Evolutionary conservation across 30 jellyfish, hydroid and myxozoan species (phyloP), one percentile per base, ranked within the genome.

Genomic region (Aurelia aurita): DNA sequence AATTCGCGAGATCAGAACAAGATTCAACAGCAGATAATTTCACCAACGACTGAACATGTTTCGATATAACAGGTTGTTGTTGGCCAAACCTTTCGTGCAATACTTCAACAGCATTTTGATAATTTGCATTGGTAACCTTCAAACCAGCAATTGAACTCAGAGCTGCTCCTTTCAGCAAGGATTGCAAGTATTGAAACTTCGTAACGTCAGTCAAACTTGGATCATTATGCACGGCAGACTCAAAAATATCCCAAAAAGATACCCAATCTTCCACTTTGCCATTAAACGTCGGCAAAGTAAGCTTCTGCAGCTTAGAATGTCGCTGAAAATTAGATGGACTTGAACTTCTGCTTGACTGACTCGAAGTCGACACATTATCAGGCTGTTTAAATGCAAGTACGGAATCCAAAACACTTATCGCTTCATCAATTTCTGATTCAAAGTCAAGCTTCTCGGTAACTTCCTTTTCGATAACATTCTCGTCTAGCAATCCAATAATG

Each of bases 81-180:
- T 75, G 71, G 3, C 82, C 89, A 78, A 26, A 78, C 19, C 85
- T 34, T 31, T 34, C 69, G 15, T 51, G 5, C 60, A 76, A 54
- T n/a, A 78, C 53, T 1, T 78, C 26, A 6, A 60, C 45, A 23
- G 85, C 85, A n/a, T 29, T 67, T 35, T 39, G 18, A 22, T 78
- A 78, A 25, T 29, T 78, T 2, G 44, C 44, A 32, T 32, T 32
- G 4, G 44, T 32, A 5, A 32, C 44, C 5, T 32, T 32, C 2
- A 1, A 32, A 1, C 44, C 44, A 32, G 44, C 44, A 1, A 32
- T 32, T 5, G 44, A 2, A 32, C 44, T 32, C 44, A 1, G 2
- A 1, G 44, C 44, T 32, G 2, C 23, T 1, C 25, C 64, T 8
- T 53, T 53, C 64, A 53, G 6, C 2, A 53, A 20, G 2, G 64